Evolutionary conservation across 2,888 invertebrate genomes (phyloP).

Genomic region (Tetheella fluctuosa): DNA sequence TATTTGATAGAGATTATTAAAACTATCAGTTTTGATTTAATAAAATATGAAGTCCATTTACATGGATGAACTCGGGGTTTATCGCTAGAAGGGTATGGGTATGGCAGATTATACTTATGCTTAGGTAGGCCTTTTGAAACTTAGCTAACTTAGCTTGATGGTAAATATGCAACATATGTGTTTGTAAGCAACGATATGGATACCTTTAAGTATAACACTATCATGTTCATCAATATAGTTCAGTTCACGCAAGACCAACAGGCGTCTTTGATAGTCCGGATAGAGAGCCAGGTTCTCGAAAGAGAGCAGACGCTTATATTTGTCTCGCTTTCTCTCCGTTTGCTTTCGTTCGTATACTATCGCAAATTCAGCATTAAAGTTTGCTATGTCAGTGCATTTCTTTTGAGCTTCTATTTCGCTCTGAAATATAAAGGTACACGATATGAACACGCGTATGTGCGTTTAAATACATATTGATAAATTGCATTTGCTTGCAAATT

Average conservation of each 20-base stretch:
- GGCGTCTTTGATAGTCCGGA: constrained; percentile 94
- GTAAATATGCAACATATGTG: no score
- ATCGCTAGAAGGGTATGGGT: no score
- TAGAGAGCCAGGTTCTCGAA: constrained; percentile 93
- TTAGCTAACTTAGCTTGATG: no score
- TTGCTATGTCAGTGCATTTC: constrained; percentile 89
- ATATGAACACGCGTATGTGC: no score
- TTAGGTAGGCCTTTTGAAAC: no score
- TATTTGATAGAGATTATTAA: background rate
- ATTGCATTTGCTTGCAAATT: no score
- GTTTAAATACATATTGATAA: no score
- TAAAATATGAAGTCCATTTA: no score
- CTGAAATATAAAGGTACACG: constrained; percentile 45
- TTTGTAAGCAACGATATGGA: background rate
- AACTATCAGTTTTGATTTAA: background rate
- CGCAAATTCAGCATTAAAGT: constrained; percentile 91
- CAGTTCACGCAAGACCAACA: constrained; percentile 89
- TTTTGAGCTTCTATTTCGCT: constrained; percentile 75
- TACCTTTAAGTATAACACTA: constrained; percentile 74
- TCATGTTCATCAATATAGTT: constrained; percentile 86
- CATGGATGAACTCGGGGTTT: no score
- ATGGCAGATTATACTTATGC: no score
- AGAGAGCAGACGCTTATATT: constrained; percentile 90
- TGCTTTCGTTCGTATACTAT: constrained; percentile 89
- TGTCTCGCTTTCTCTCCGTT: constrained; percentile 87